Percentiles rank a stretch among this genome's conserved stretches.
phyloP scores from a whole-genome alignment of 2,888 invertebrate genomes.

The Oscheius sp. region DNA sequence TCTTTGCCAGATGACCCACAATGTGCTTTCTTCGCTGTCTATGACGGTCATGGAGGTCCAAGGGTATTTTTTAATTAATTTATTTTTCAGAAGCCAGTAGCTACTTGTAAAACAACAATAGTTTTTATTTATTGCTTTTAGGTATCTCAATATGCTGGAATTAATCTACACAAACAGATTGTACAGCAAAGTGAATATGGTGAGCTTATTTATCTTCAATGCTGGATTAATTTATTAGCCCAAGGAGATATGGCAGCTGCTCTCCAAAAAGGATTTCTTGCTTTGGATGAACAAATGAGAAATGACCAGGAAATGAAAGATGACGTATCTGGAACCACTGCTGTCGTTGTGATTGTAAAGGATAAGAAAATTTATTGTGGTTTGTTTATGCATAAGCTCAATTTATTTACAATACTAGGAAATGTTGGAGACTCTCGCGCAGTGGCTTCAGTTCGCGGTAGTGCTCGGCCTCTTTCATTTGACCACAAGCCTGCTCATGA shows the following conservation, averaged over 20 bases:
- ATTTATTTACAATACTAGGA: slow-evolving; percentile 75
- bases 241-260: slow-evolving; percentile 86
- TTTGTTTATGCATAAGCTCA: slow-evolving; percentile 56
- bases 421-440: slow-evolving; percentile 97
- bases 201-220: slow-evolving; percentile 22
- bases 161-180: slow-evolving; percentile 91
- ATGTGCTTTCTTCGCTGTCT: slow-evolving; percentile 93
- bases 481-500: slow-evolving; percentile 82
- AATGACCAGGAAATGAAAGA: slow-evolving; percentile 84
- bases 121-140: slow-evolving; percentile 71
- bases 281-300: slow-evolving; percentile 86
- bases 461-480: slow-evolving; percentile 80
- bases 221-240: slow-evolving; percentile 72
- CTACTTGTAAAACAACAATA: background rate
- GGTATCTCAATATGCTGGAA: slow-evolving; percentile 92
- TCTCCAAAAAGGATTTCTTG: slow-evolving; percentile 86
- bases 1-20: slow-evolving; percentile 85
- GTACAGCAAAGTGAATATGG: slow-evolving; percentile 75
- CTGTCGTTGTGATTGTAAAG: slow-evolving; percentile 81
- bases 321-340: slow-evolving; percentile 93
- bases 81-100: background rate
- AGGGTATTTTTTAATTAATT: slow-evolving; percentile 31
- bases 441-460: slow-evolving; percentile 85
- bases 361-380: slow-evolving; percentile 86
- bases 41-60: slow-evolving; percentile 86